Evolutionary conservation across 2,797 vertebrate genomes (phyloP).

Genomic region (Bovichtus variegatus): DNA sequence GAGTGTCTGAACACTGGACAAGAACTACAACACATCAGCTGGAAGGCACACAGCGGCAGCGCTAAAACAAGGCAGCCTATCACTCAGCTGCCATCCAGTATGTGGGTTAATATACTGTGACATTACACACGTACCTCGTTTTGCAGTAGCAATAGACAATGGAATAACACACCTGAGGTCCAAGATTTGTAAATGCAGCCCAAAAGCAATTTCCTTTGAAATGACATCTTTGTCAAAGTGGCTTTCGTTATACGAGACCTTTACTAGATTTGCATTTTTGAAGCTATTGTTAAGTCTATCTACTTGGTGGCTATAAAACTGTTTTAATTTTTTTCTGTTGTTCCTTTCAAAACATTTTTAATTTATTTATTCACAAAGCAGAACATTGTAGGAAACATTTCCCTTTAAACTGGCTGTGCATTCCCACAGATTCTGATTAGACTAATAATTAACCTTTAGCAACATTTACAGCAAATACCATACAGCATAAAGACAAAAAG

Average conservation of each 20-base stretch:
- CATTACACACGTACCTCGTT: conserved; percentile 44
- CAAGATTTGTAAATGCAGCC: conserved; percentile 15
- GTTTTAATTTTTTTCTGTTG: neutral
- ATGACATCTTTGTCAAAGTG: conserved; percentile 9
- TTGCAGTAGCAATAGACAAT: conserved; percentile 14
- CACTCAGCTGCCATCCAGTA: conserved; percentile 29
- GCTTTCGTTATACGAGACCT: neutral
- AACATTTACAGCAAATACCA: neutral
- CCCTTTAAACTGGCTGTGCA: neutral
- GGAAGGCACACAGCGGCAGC: conserved; percentile 41
- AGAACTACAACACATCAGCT: conserved; percentile 57
- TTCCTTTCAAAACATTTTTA: neutral
- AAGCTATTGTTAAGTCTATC: neutral
- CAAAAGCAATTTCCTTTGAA: conserved; percentile 28
- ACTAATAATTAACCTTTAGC: conserved; percentile 16
- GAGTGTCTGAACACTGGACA: conserved; percentile 46
- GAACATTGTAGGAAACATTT: neutral
- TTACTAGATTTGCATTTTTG: conserved; percentile 9
- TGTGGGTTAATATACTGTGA: conserved; percentile 55
- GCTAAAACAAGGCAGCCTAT: conserved; percentile 29
- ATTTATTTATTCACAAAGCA: neutral
- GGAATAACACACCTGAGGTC: conserved; percentile 41
- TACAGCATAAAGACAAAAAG: neutral
- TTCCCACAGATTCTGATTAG: neutral
- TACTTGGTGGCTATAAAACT: neutral